phyloP scores from a whole-genome alignment of 2,888 invertebrate species.

The Cetonia aurata region DNA sequence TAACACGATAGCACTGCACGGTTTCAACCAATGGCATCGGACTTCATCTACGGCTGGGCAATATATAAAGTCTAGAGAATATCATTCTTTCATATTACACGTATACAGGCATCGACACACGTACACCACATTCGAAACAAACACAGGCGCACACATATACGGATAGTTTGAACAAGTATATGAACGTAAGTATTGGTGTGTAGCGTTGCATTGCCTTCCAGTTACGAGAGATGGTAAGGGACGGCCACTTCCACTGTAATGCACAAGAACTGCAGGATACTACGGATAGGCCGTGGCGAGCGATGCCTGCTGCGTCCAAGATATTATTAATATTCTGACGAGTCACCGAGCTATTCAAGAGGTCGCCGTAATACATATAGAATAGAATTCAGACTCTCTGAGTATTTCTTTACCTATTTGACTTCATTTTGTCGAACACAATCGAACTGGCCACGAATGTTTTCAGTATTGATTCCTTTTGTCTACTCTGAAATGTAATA shows the following conservation, averaged over 20 bases:
- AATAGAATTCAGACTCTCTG: slow-evolving; percentile 49
- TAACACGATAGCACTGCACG: slow-evolving; percentile 57
- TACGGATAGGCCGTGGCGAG: slow-evolving; percentile 58
- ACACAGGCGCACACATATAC: slow-evolving; percentile 30
- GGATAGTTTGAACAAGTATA: slow-evolving; percentile 34
- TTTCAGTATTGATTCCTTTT: slow-evolving; percentile 21
- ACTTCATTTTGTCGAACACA: slow-evolving; percentile 42
- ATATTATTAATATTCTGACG: slow-evolving; percentile 62
- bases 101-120: slow-evolving; percentile 2
- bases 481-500: background rate
- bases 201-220: slow-evolving; percentile 31
- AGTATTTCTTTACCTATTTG: slow-evolving; percentile 44
- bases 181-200: slow-evolving; percentile 36
- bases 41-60: slow-evolving; percentile 48
- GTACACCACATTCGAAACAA: slow-evolving; percentile 11
- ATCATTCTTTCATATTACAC: slow-evolving; percentile 44
- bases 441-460: slow-evolving; percentile 27
- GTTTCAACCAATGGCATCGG: slow-evolving; percentile 54
- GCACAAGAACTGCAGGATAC: slow-evolving; percentile 55
- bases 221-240: slow-evolving; percentile 47
- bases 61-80: slow-evolving; percentile 46
- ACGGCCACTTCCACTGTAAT: slow-evolving; percentile 48
- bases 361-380: slow-evolving; percentile 45
- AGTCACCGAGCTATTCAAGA: slow-evolving; percentile 60
- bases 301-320: slow-evolving; percentile 58